phyloP scores from a whole-genome alignment of 1,140 invertebrate species.

The Phymorhynchus buccinoides region DNA sequence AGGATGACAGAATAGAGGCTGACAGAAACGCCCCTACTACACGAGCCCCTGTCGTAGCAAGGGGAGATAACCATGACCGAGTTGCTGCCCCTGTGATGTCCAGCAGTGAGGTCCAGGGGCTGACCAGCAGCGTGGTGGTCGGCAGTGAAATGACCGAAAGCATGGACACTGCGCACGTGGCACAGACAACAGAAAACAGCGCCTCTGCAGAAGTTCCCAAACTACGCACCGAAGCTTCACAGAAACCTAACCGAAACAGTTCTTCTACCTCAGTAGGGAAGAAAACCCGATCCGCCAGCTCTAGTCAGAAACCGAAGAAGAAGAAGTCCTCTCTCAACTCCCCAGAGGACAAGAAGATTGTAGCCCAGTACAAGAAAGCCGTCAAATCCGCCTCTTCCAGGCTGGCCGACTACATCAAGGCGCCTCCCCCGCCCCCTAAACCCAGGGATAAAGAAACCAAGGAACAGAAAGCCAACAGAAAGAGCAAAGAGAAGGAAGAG shows the following conservation, averaged over 20 bases:
- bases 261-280: neutral
- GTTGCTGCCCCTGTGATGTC: neutral
- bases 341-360: conserved; percentile 40
- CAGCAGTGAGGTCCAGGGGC: neutral
- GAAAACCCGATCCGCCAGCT: too few relatives aligned
- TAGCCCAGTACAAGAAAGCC: conserved; percentile 67
- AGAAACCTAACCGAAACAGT: conserved; percentile 27
- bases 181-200: neutral
- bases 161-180: neutral
- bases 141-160: conserved; percentile 8
- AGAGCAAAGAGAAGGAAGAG: conserved; percentile 41
- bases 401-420: conserved; percentile 67
- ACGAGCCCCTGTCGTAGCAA: neutral
- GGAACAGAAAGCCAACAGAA: conserved; percentile 42
- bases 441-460: conserved; percentile 57
- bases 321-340: conserved; percentile 23
- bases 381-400: conserved; percentile 63
- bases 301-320: conserved; percentile 44
- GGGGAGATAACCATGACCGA: neutral
- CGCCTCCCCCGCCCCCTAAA: conserved; percentile 57
- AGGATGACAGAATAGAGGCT: conserved; percentile 59
- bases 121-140: neutral
- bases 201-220: neutral
- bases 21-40: conserved; percentile 46
- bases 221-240: neutral